Evolutionary conservation across 1,140 invertebrate species (phyloP), one percentile per base, ranked within the genome.

Genomic region (Eciton burchellii): DNA sequence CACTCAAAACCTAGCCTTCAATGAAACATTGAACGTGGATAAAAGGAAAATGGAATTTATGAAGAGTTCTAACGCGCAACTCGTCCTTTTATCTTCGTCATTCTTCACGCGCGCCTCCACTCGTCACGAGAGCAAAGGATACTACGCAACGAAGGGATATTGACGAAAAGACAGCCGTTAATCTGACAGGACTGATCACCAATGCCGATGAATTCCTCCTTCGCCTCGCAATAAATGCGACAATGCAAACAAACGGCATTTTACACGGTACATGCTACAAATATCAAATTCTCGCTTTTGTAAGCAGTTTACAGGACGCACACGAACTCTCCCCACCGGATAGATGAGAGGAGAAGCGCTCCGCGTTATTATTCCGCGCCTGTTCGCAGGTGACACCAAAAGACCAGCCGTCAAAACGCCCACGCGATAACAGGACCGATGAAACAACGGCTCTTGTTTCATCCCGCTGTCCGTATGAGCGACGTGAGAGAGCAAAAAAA

Each of bases 211-310:
- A 79, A 79, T 79, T 79, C 41, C 74, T 70, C 52, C 52, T 21
- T 79, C 49, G 12, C 68, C 52, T 79, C 74, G 74, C 74, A 79
- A 79, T 79, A 79, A 79, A 79, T n/a, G n/a, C 74, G 74, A 79
- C 74, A 79, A 79, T 79, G 74, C 63, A 79, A 79, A 79, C 74
- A 79, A 79, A 79, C 74, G 70, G 49, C 49, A 63, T 79, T 79
- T 79, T 79, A 70, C 74, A 79, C 70, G 47, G 74, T 63, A 57
- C 74, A 79, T 79, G 63, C 63, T 56, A 21, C 74, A 56, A 11
- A 63, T 79, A 79, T 79, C 74, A 35, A 79, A 70, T 79, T 79
- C 74, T 54, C 74, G 74, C 41, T 79, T 35, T 49, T 66, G 56
- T 63, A 79, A 79, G 74, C 74, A 79, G 65, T 79, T 79, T 79